Evolutionary conservation across 2,113 vertebrate genomes (phyloP).

Genomic region (Poeciliopsis prolifica): DNA sequence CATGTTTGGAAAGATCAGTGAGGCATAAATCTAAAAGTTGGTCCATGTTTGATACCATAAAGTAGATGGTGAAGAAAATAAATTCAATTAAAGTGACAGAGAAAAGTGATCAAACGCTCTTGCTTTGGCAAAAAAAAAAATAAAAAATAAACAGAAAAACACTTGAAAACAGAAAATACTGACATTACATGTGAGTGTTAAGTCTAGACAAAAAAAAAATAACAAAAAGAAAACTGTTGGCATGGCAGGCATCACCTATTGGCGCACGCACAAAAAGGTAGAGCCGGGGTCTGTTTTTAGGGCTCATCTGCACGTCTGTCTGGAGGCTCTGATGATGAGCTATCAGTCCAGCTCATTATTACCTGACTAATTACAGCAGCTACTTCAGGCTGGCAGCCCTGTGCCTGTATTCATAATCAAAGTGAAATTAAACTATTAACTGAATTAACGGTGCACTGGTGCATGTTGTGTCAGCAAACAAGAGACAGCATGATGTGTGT

Average conservation of each 20-base stretch:
- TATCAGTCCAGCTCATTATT: slow-evolving; percentile 60
- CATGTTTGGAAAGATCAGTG: too few relatives aligned
- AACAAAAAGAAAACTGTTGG: not conserved
- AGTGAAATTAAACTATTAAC: slow-evolving; percentile 65
- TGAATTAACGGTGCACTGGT: slow-evolving; percentile 50
- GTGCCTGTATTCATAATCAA: slow-evolving; percentile 55
- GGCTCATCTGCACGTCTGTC: slow-evolving; percentile 44
- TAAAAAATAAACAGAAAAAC: slow-evolving; percentile 5
- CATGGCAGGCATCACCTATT: not conserved
- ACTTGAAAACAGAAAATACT: slow-evolving; percentile 5
- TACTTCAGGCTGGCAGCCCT: slow-evolving; percentile 47
- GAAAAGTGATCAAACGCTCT: slow-evolving; percentile 25
- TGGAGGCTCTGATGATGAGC: slow-evolving; percentile 54
- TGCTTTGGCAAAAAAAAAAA: slow-evolving; percentile 11
- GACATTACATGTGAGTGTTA: slow-evolving; percentile 2
- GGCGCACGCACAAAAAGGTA: slow-evolving; percentile 20
- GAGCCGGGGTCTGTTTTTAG: slow-evolving; percentile 47
- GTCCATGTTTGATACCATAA: too few relatives aligned
- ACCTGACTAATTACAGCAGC: slow-evolving; percentile 66
- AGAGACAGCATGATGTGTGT: slow-evolving; percentile 24
- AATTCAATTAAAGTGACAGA: slow-evolving; percentile 32
- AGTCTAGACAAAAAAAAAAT: slow-evolving; percentile 1
- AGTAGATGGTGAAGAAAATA: not conserved
- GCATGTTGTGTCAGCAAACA: slow-evolving; percentile 51
- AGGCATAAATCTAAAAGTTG: too few relatives aligned